Evolutionary conservation across 1,140 invertebrate genomes (phyloP).

Genomic region (Leptinotarsa defecta): DNA sequence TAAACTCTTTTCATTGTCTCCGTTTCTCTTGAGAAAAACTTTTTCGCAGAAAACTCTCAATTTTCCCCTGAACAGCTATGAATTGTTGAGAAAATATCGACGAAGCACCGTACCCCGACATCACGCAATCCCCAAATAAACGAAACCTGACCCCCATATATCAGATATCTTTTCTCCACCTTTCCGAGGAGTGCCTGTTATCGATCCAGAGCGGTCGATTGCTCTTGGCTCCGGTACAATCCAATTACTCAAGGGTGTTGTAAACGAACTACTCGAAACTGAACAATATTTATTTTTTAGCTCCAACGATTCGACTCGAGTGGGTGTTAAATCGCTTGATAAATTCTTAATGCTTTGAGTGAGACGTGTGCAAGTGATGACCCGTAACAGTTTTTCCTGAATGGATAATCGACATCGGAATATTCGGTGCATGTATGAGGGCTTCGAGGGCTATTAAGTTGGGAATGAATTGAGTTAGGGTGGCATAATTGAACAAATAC

Average conservation of each 20-base stretch:
- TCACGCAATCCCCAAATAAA: background rate
- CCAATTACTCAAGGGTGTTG: constrained; percentile 7
- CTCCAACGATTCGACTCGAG: background rate
- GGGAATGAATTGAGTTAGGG: too few species aligned
- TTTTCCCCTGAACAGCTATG: too few species aligned
- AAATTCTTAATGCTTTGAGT: background rate
- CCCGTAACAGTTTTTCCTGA: background rate
- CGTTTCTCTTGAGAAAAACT: too few species aligned
- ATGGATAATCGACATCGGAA: too few species aligned
- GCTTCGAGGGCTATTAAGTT: too few species aligned
- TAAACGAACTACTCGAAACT: background rate
- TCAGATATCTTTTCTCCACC: background rate
- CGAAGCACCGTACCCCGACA: too few species aligned
- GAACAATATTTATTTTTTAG: constrained; percentile 7
- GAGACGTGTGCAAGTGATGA: background rate
- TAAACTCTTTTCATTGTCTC: too few species aligned
- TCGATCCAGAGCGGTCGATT: background rate
- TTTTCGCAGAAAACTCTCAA: too few species aligned
- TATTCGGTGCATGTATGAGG: too few species aligned
- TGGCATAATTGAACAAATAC: too few species aligned
- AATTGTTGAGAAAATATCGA: too few species aligned
- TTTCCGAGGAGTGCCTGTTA: background rate
- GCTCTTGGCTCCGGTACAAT: background rate
- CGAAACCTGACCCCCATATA: background rate
- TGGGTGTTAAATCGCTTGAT: constrained; percentile 1